Conservation (phyloP, 2,113 vertebrate genomes). For the Passer montanus region DNA sequence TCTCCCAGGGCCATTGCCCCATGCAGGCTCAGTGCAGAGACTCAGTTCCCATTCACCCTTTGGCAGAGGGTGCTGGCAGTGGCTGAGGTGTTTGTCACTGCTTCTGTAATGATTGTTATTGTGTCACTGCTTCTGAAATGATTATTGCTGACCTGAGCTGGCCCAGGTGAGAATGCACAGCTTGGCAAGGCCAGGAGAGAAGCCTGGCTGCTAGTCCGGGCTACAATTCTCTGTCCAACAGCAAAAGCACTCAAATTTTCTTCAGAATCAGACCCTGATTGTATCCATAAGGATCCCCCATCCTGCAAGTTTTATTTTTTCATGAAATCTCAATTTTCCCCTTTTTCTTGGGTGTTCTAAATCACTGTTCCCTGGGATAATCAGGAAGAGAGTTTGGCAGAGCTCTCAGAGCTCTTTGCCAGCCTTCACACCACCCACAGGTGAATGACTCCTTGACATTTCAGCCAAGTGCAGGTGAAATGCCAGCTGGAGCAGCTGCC, state of each 20-base stretch:
- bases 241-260: not conserved
- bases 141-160: not conserved
- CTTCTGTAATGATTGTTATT: not conserved
- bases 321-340: not conserved
- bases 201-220: not conserved
- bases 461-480: not conserved
- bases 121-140: not conserved
- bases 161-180: not conserved
- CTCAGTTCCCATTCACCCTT: not conserved
- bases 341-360: not conserved
- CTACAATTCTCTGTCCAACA: not conserved
- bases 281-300: not conserved
- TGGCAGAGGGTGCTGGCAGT: not conserved
- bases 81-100: not conserved
- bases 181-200: not conserved
- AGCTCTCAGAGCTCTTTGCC: not conserved
- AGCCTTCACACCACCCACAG: not conserved
- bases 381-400: not conserved
- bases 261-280: not conserved
- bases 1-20: not conserved
- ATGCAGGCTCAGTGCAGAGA: fast-evolving
- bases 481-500: not conserved
- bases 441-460: not conserved
- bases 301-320: not conserved
- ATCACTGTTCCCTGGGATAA: not conserved